Percentiles rank a stretch among this genome's conserved stretches.
These are phyloP conservation scores for Eristalis tenax DNA, from an alignment of 2,888 invertebrate species.

Conservation along the genomic window DNA sequence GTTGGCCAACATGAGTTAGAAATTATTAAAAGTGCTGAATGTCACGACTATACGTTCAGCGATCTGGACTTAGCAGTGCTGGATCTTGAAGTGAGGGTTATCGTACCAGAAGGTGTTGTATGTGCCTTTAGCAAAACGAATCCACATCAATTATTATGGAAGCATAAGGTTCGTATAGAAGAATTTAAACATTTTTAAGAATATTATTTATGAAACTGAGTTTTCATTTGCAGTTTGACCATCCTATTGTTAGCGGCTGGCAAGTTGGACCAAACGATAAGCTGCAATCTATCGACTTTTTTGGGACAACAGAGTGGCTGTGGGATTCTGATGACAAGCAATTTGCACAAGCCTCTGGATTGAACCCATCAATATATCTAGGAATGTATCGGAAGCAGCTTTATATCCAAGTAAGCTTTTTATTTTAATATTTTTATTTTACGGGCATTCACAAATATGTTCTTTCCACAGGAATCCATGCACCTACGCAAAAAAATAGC, in stretches of 20 bases:
- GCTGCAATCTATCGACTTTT: constrained; percentile 87
- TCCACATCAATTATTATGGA: constrained; percentile 86
- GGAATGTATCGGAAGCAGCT: constrained; percentile 92
- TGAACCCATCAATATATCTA: constrained; percentile 88
- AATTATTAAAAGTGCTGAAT: constrained; percentile 82
- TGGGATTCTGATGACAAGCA: constrained; percentile 80
- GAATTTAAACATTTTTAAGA: not conserved
- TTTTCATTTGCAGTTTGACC: constrained; percentile 85
- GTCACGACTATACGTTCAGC: constrained; percentile 78
- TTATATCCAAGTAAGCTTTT: constrained; percentile 79
- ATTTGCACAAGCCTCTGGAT: constrained; percentile 78
- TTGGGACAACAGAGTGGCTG: constrained; percentile 84
- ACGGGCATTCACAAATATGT: not conserved
- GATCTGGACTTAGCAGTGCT: constrained; percentile 77
- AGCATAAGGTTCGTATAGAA: constrained; percentile 85
- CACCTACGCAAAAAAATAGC: constrained; percentile 77
- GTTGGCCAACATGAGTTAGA: constrained; percentile 94
- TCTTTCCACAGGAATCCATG: constrained; percentile 75
- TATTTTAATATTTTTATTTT: not conserved
- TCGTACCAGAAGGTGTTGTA: constrained; percentile 88
- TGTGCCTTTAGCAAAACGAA: constrained; percentile 85
- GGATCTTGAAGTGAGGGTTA: constrained; percentile 85
- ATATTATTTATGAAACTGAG: not conserved
- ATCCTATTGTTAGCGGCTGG: constrained; percentile 95
- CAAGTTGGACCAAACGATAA: constrained; percentile 85